Evolutionary conservation across 2,797 vertebrate genomes (phyloP).

Genomic region (Triplophysa bombifrons): DNA sequence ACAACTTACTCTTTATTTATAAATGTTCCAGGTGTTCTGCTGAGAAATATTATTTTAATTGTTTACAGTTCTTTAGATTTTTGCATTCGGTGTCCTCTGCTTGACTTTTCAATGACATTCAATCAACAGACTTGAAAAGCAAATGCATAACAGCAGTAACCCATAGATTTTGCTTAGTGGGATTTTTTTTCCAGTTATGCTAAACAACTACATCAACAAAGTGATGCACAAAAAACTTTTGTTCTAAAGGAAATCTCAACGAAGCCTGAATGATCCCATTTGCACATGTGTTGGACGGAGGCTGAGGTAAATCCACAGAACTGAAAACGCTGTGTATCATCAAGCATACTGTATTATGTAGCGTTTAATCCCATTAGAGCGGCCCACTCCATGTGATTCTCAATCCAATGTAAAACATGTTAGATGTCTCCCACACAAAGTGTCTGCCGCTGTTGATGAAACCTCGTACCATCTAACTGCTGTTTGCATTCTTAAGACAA

Average conservation of each 20-base stretch:
- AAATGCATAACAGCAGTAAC: neutral
- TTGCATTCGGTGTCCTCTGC: no score
- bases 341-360: conserved; percentile 29
- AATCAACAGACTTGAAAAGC: neutral
- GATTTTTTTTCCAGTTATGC: neutral
- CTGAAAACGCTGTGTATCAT: conserved; percentile 40
- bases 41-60: no score
- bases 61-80: no score
- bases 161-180: neutral
- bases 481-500: conserved; percentile 35
- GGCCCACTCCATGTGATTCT: conserved; percentile 29
- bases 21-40: no score
- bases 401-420: conserved; percentile 22
- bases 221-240: neutral
- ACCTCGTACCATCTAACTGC: neutral
- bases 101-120: no score
- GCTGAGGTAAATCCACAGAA: conserved; percentile 41
- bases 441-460: conserved; percentile 24
- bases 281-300: conserved; percentile 9
- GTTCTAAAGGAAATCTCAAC: conserved; percentile 10
- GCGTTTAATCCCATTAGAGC: conserved; percentile 37
- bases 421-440: conserved; percentile 40
- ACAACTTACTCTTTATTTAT: no score
- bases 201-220: neutral
- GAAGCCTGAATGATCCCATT: conserved; percentile 28